Percentiles rank a stretch among this genome's conserved stretches.
Conservation (phyloP, 1,140 invertebrate species). For the Triops longicaudatus region DNA sequence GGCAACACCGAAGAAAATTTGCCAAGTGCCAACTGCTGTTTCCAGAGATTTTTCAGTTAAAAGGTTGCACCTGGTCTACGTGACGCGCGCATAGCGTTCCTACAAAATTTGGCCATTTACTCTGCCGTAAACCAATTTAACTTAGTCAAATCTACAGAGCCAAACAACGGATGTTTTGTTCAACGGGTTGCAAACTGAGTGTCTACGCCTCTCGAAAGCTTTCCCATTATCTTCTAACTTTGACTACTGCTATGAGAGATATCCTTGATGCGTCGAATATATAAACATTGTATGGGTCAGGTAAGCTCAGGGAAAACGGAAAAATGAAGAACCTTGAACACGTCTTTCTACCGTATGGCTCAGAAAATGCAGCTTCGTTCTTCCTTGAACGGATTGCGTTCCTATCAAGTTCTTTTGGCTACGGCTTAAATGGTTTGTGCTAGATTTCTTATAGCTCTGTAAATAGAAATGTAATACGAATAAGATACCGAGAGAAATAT, state of each 20-base stretch:
- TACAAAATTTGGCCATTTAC: neutral
- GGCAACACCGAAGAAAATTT: neutral
- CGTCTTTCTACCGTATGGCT: neutral
- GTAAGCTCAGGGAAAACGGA: neutral
- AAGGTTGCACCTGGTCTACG: neutral
- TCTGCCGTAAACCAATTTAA: neutral
- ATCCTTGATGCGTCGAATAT: neutral
- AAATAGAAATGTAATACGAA: too few species aligned
- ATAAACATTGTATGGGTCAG: neutral
- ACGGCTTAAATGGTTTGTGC: too few species aligned
- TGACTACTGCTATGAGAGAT: neutral
- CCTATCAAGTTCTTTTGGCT: too few species aligned
- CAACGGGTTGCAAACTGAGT: too few species aligned
- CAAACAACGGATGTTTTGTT: too few species aligned
- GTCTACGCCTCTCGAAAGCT: too few species aligned
- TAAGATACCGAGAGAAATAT: too few species aligned
- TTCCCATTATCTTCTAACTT: too few species aligned
- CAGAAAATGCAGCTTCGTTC: neutral
- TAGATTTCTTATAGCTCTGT: too few species aligned
- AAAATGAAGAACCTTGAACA: neutral
- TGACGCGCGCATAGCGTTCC: neutral
- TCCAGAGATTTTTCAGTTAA: neutral
- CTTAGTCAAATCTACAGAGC: too few species aligned
- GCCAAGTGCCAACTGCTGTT: neutral
- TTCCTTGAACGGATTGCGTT: too few species aligned